Percentiles rank a stretch among this genome's conserved stretches.
Evolutionary conservation across 2,797 vertebrate genomes (phyloP).

Genomic region (Channallabes apus): DNA sequence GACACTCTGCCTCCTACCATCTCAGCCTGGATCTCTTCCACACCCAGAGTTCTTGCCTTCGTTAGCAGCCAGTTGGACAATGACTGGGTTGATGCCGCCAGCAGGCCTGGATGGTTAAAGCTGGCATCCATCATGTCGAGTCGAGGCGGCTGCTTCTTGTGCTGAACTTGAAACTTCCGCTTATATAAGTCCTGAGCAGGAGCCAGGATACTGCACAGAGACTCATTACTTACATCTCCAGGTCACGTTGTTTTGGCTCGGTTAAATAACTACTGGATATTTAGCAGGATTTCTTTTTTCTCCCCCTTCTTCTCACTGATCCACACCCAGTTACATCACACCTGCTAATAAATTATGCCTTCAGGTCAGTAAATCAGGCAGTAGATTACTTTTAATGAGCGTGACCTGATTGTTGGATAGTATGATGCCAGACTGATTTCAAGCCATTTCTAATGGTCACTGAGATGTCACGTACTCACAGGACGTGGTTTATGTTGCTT

Average conservation of each 20-base stretch:
- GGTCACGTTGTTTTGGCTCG: slow-evolving; percentile 38
- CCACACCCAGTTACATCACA: slow-evolving; percentile 46
- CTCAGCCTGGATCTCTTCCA: slow-evolving; percentile 27
- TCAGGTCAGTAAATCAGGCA: slow-evolving; percentile 7
- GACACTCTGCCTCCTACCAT: background rate
- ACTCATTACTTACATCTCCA: slow-evolving; percentile 54
- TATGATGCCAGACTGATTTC: background rate
- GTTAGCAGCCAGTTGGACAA: slow-evolving; percentile 3
- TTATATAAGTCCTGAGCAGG: slow-evolving; percentile 66
- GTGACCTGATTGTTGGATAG: background rate
- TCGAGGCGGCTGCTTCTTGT: slow-evolving; percentile 58
- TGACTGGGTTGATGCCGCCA: slow-evolving; percentile 11
- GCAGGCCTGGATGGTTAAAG: slow-evolving; percentile 24
- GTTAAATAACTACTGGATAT: slow-evolving; percentile 55
- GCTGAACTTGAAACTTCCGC: slow-evolving; percentile 62
- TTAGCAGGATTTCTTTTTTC: slow-evolving; percentile 15
- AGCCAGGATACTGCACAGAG: slow-evolving; percentile 59
- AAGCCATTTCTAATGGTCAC: background rate
- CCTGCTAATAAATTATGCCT: background rate
- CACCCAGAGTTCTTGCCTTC: background rate
- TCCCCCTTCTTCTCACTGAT: background rate
- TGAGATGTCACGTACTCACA: background rate
- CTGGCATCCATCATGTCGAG: slow-evolving; percentile 21
- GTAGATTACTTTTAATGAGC: slow-evolving; percentile 2
- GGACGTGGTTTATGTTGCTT: too few relatives aligned